Evolutionary conservation across 2,888 invertebrate species (phyloP).

Genomic region (Parnassius mnemosyne): DNA sequence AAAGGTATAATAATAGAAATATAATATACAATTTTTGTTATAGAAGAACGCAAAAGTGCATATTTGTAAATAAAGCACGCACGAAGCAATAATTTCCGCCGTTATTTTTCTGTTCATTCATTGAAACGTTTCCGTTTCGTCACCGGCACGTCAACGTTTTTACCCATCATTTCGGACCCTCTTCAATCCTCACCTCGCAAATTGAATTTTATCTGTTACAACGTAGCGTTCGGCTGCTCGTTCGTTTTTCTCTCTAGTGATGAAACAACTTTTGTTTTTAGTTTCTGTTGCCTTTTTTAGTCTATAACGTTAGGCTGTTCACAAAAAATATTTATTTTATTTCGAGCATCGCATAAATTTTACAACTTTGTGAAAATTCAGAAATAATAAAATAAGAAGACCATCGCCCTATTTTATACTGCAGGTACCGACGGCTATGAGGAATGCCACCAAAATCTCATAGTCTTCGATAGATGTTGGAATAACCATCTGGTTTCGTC

Average conservation of each 20-base stretch:
- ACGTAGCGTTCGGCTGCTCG: conserved; percentile 32
- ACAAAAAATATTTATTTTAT: no score
- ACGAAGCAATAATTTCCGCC: conserved; percentile 5
- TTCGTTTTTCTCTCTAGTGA: conserved; percentile 11
- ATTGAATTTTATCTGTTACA: conserved; percentile 77
- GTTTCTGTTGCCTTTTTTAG: neutral
- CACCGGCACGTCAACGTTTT: conserved; percentile 25
- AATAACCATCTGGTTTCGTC: no score
- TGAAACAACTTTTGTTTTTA: conserved; percentile 13
- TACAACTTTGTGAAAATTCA: no score
- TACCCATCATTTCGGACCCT: conserved; percentile 58
- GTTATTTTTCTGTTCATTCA: conserved; percentile 11
- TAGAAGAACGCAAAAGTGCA: neutral
- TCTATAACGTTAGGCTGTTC: neutral
- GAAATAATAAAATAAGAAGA: no score
- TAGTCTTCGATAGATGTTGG: no score
- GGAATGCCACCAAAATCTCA: no score
- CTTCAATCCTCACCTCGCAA: conserved; percentile 73
- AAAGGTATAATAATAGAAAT: no score
- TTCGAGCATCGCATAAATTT: no score
- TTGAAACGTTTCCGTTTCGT: conserved; percentile 21
- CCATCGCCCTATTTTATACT: no score
- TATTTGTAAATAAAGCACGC: conserved; percentile 2
- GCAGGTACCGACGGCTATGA: no score
- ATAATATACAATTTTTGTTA: no score